Base-by-base conservation (phyloP, 2,888 invertebrate genomes). In the Nephrocerus scutellatus region DNA sequence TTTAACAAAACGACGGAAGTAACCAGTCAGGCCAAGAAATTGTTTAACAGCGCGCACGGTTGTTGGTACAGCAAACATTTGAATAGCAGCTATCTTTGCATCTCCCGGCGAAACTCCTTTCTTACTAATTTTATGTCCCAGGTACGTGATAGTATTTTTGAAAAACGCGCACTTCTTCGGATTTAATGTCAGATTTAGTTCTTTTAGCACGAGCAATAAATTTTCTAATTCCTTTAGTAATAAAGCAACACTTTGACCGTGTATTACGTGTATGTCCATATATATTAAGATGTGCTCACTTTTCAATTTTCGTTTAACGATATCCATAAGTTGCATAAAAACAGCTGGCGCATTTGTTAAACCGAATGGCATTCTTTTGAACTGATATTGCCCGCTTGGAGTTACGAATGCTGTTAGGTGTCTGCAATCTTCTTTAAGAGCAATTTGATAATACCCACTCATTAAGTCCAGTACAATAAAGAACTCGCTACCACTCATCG, bases 381-480 rank as follows among this genome's bases (percentile, higher is more conserved):
- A 56, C 29, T 56, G 50, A 15, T 47, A 56, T 55, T n/a, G n/a
- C n/a, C n/a, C n/a, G n/a, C n/a, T n/a, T n/a, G n/a, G n/a, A n/a
- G n/a, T n/a, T n/a, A n/a, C 49, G 29, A 55, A 56, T 2, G 44
- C 45, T 5, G 53, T 56, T 7, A 41, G 47, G 21, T 31, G 43
- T 20, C 33, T 41, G 21, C 21, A 30, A 10, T 24, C 15, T 2
- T 29, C 19, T 3, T 18, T 23, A 6, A n/a, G n/a, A n/a, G n/a
- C n/a, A n/a, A n/a, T n/a, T n/a, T n/a, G n/a, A n/a, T n/a, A n/a
- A n/a, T n/a, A n/a, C n/a, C n/a, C n/a, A n/a, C n/a, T n/a, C n/a
- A n/a, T n/a, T n/a, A n/a, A n/a, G n/a, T n/a, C n/a, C n/a, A n/a
- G 15, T 6, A 33, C 36, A 6, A 33, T 23, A 15, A 43, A 35